These are phyloP conservation scores for Spisula subtruncata DNA, from an alignment of 2,888 invertebrate genomes.

Conservation along the genomic window DNA sequence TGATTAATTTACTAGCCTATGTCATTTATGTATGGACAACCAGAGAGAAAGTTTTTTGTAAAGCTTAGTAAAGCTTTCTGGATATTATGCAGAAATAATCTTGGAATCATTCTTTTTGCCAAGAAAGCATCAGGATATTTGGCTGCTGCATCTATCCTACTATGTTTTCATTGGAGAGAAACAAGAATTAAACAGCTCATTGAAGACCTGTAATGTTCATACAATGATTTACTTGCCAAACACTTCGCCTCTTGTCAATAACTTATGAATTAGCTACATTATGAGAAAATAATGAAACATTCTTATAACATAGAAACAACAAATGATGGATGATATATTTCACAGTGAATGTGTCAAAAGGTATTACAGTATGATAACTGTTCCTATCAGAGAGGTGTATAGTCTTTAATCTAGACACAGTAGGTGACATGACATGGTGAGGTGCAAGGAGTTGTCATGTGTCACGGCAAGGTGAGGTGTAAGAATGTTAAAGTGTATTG, in stretches of 20 bases:
- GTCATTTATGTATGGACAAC: background rate
- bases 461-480: too few species aligned
- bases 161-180: background rate
- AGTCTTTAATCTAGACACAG: too few species aligned
- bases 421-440: too few species aligned
- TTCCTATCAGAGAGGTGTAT: too few species aligned
- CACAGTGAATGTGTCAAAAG: too few species aligned
- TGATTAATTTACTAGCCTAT: constrained; percentile 18
- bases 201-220: background rate
- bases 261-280: background rate
- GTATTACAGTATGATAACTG: too few species aligned
- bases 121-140: constrained; percentile 29
- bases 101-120: constrained; percentile 28
- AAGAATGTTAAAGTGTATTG: too few species aligned
- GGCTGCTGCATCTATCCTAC: background rate
- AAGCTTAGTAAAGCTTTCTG: background rate
- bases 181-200: constrained; percentile 17
- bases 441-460: too few species aligned
- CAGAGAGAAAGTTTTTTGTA: background rate
- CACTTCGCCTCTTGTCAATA: background rate
- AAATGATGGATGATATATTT: too few species aligned
- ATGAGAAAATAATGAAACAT: background rate
- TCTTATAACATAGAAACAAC: too few species aligned
- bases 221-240: constrained; percentile 10
- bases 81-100: background rate